phyloP scores from a whole-genome alignment of 1,140 invertebrate species.

The Drosophila tristis region DNA sequence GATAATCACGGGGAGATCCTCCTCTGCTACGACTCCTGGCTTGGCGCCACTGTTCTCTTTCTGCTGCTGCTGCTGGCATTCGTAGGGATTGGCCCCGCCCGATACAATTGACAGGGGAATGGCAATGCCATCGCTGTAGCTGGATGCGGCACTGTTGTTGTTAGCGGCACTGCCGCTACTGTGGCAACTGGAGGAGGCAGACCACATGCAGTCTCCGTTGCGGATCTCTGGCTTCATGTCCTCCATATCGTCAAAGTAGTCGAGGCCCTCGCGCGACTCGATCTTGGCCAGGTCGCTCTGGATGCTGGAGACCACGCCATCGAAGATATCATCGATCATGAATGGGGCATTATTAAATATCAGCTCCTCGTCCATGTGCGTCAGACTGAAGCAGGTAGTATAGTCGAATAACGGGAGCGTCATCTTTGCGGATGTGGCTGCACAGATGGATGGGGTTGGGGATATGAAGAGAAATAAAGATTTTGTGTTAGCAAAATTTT shows the following conservation, averaged over 20 bases:
- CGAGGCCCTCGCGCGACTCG: accelerated
- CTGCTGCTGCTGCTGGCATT: neutral
- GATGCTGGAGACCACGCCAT: slow-evolving; percentile 18
- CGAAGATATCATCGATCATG: too few relatives aligned
- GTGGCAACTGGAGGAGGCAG: slow-evolving; percentile 10
- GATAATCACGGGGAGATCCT: slow-evolving; percentile 14
- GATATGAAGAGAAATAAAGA: too few relatives aligned
- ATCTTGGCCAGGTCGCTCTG: slow-evolving; percentile 37
- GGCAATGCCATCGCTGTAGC: slow-evolving; percentile 60
- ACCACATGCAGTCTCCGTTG: slow-evolving; percentile 71
- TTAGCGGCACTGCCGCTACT: slow-evolving; percentile 2
- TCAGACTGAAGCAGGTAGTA: too few relatives aligned
- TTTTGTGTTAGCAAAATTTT: neutral
- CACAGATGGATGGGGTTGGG: neutral
- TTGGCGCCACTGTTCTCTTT: neutral
- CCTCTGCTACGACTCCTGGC: neutral
- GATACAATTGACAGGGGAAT: slow-evolving; percentile 49
- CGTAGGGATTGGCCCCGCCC: slow-evolving; percentile 27
- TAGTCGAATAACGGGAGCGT: neutral
- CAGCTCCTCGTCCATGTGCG: too few relatives aligned
- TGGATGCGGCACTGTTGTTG: slow-evolving; percentile 56
- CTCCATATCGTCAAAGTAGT: neutral
- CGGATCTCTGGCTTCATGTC: slow-evolving; percentile 58
- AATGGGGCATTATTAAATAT: too few relatives aligned
- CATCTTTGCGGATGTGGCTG: neutral